These are phyloP conservation scores for Petrocephalus sullivani DNA, from an alignment of 2,797 vertebrate species.

Conservation along the genomic window DNA sequence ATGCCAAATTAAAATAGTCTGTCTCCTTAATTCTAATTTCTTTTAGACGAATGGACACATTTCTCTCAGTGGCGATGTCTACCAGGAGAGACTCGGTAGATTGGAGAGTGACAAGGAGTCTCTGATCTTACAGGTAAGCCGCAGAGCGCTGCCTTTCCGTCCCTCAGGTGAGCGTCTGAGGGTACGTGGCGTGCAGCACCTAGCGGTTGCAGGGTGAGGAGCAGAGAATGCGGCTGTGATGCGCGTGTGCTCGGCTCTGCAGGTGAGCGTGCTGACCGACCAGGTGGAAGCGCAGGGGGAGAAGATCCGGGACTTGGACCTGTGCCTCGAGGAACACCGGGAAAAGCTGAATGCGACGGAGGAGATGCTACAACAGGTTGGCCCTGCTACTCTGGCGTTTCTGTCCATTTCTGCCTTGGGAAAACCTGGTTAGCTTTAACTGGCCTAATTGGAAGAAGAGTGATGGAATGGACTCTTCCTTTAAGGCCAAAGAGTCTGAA, in stretches of 20 bases:
- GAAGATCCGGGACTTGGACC: conserved; percentile 92
- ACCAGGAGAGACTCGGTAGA: conserved; percentile 86
- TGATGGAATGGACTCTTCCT: neutral
- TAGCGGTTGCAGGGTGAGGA: neutral
- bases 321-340: conserved; percentile 91
- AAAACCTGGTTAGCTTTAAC: neutral
- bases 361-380: conserved; percentile 97
- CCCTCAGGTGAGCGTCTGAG: neutral
- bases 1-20: neutral
- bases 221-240: neutral
- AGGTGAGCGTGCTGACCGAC: conserved; percentile 97
- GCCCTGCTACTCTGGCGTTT: neutral
- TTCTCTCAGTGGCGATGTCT: conserved; percentile 78
- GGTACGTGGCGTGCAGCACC: neutral
- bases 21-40: conserved; percentile 25
- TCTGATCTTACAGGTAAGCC: conserved; percentile 85
- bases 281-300: conserved; percentile 97
- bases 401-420: neutral
- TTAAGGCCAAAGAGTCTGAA: neutral
- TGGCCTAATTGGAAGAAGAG: neutral
- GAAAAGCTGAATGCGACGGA: conserved; percentile 92
- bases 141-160: neutral
- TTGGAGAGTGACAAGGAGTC: conserved; percentile 96
- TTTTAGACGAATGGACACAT: conserved; percentile 88
- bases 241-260: conserved; percentile 11